These are phyloP conservation scores for Alouatta palliata DNA, from an alignment of 2,113 vertebrate species.

Conservation along the genomic window DNA sequence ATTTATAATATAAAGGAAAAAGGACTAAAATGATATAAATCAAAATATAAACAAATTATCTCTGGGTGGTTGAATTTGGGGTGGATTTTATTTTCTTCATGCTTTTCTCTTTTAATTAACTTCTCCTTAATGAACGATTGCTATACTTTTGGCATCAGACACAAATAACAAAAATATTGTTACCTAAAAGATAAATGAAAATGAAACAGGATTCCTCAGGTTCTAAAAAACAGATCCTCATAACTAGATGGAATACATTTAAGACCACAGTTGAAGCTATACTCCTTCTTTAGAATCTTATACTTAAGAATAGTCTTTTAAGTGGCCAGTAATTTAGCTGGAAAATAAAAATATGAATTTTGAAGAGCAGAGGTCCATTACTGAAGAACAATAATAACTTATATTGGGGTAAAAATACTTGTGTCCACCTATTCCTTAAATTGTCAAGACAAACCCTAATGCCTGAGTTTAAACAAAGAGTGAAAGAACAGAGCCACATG, in stretches of 20 bases:
- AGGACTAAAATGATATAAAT: background rate
- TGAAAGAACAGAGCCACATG: too few relatives aligned
- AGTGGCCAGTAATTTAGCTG: background rate
- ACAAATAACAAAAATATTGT: background rate
- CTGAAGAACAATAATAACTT: background rate
- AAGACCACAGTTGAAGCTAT: background rate
- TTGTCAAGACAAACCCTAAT: background rate
- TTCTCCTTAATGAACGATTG: background rate
- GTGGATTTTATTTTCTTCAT: background rate
- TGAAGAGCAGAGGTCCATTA: background rate
- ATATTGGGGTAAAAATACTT: background rate
- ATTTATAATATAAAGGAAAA: background rate
- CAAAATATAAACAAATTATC: background rate
- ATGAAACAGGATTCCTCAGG: background rate
- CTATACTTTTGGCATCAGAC: background rate
- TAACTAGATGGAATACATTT: background rate
- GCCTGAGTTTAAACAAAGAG: background rate
- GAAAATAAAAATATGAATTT: background rate
- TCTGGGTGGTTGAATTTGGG: background rate
- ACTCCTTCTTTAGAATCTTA: background rate
- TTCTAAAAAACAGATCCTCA: slow-evolving; percentile 12
- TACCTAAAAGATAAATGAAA: background rate
- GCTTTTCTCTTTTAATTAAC: background rate
- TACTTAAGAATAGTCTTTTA: background rate
- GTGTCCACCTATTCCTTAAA: background rate